Conservation (phyloP, 2,113 vertebrate genomes). For the Triplophysa siluroides region DNA sequence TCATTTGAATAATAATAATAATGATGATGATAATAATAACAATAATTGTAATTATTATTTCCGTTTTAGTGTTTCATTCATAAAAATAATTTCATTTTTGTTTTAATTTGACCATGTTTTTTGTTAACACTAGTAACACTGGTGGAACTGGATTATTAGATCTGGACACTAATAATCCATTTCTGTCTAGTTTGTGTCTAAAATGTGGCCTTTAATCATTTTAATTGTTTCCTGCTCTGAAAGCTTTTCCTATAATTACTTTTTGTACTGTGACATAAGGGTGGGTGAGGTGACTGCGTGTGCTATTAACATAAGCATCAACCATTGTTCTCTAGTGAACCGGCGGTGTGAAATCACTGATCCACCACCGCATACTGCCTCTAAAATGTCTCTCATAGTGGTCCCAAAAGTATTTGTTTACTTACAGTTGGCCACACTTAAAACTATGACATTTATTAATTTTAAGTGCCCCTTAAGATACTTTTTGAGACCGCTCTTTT, state of each 20-base stretch:
- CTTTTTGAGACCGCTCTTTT: not conserved
- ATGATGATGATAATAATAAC: too few relatives aligned
- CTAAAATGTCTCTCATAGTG: constrained; percentile 48
- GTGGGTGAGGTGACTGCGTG: not conserved
- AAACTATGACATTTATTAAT: not conserved
- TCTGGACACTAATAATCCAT: constrained; percentile 19
- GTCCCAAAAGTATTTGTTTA: constrained; percentile 11
- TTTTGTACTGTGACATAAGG: constrained; percentile 21
- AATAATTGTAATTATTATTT: too few relatives aligned
- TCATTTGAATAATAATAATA: too few relatives aligned
- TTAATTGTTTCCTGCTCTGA: constrained; percentile 58
- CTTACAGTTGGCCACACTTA: not conserved
- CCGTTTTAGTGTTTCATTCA: too few relatives aligned
- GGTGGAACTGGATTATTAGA: too few relatives aligned
- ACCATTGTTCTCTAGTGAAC: not conserved
- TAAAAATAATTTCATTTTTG: too few relatives aligned
- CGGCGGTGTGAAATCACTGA: constrained; percentile 30
- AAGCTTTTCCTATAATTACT: constrained; percentile 61
- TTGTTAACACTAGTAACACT: too few relatives aligned
- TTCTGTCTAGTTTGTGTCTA: constrained; percentile 44
- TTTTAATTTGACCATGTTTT: too few relatives aligned
- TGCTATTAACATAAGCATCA: not conserved
- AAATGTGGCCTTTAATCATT: constrained; percentile 63
- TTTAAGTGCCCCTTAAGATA: constrained; percentile 34
- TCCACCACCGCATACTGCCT: constrained; percentile 6